Evolutionary conservation across 2,797 vertebrate genomes (phyloP).

Genomic region (Schizopygopsis pylzovi): DNA sequence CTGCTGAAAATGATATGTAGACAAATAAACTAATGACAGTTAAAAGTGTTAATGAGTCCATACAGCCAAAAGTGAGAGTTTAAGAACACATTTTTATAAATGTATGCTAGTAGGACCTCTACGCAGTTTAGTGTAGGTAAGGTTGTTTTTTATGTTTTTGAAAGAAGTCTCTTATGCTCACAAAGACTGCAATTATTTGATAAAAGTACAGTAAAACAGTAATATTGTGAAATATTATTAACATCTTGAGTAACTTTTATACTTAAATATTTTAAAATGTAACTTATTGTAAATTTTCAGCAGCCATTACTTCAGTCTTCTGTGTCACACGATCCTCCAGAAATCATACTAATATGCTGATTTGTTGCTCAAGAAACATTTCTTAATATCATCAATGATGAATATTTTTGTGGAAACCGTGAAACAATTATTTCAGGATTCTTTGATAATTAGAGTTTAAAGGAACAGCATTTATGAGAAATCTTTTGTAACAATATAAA

Average conservation of each 20-base stretch:
- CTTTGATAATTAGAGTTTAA: neutral
- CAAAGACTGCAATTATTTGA: neutral
- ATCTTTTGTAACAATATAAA: neutral
- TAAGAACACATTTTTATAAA: neutral
- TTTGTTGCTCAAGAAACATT: neutral
- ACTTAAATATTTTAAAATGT: neutral
- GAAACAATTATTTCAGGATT: neutral
- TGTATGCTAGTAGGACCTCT: too few species aligned
- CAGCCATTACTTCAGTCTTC: neutral
- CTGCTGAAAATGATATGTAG: neutral
- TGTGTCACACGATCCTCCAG: neutral
- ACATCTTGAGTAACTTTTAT: neutral
- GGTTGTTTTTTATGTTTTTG: neutral
- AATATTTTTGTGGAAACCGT: neutral
- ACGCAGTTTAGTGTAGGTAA: neutral
- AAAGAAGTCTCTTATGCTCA: neutral
- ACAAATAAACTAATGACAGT: neutral
- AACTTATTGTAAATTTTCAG: too few species aligned
- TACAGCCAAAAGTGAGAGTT: neutral
- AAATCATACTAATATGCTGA: neutral
- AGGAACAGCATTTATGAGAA: neutral
- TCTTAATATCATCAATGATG: neutral
- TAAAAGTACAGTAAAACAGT: neutral
- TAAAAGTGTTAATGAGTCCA: neutral
- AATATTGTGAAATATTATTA: neutral